These are phyloP conservation scores for Carduelis carduelis DNA, from an alignment of 2,797 vertebrate genomes.

Conservation along the genomic window DNA sequence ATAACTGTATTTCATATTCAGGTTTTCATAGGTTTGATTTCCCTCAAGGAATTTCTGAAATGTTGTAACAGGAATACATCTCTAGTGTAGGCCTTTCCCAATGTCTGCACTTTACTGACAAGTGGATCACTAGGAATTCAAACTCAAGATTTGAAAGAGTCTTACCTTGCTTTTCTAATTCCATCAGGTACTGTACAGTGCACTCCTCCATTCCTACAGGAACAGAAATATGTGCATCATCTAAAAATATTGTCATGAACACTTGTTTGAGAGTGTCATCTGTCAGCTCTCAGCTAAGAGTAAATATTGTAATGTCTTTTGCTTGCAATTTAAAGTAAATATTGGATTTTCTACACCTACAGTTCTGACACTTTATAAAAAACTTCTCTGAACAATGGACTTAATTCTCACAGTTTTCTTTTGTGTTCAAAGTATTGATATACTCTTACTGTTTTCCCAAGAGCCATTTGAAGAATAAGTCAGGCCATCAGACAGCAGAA, in stretches of 20 bases:
- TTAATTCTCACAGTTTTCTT: not conserved
- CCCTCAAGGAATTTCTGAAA: not conserved
- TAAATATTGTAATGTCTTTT: not conserved
- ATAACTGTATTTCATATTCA: not conserved
- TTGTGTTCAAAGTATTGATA: not conserved
- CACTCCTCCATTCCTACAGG: not conserved
- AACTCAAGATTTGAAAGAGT: not conserved
- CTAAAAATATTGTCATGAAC: not conserved
- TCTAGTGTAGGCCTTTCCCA: not conserved
- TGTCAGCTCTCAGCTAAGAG: not conserved
- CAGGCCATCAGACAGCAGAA: not conserved
- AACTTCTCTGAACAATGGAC: not conserved
- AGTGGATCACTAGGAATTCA: not conserved
- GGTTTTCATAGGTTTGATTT: not conserved
- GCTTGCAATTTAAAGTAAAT: not conserved
- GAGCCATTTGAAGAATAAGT: not conserved
- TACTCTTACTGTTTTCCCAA: not conserved
- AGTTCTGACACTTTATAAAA: not conserved
- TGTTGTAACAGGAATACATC: not conserved
- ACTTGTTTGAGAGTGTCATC: not conserved
- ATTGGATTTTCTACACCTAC: not conserved
- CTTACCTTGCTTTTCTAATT: not conserved
- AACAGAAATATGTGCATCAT: not conserved
- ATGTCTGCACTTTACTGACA: not conserved
- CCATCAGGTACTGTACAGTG: not conserved